Percentiles rank a stretch among this genome's conserved stretches.
Conservation (phyloP, 1,140 invertebrate genomes). For the Amyelois transitella region DNA sequence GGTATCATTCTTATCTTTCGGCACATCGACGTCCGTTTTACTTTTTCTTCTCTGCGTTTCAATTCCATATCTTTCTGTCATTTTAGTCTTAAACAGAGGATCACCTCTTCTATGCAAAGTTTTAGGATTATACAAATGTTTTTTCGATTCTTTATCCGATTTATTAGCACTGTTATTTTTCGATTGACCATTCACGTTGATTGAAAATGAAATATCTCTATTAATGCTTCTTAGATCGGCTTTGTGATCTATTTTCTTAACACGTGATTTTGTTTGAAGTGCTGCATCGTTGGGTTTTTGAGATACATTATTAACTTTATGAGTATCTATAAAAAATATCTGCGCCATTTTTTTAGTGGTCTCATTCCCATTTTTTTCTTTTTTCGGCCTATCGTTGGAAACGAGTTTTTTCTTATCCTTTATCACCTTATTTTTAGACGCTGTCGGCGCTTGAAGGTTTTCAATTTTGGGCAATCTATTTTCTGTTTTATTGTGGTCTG, state of each 20-base stretch:
- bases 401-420: neutral
- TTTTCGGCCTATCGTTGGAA: neutral
- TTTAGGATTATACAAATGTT: no score
- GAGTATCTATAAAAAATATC: conserved; percentile 5
- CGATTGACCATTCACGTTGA: no score
- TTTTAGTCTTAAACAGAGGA: no score
- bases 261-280: neutral
- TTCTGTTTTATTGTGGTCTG: neutral
- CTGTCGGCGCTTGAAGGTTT: neutral
- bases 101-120: no score
- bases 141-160: no score
- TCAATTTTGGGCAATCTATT: neutral
- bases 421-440: neutral
- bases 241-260: neutral
- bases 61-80: no score
- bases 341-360: neutral
- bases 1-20: no score
- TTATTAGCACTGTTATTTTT: no score
- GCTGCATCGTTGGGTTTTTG: neutral
- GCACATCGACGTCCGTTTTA: no score
- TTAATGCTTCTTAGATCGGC: neutral
- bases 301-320: neutral
- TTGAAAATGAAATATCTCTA: no score
- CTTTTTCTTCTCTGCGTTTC: no score
- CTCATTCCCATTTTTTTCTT: neutral